Evolutionary conservation across 2,113 vertebrate species (phyloP).

Genomic region (Irena cyanogastra): DNA sequence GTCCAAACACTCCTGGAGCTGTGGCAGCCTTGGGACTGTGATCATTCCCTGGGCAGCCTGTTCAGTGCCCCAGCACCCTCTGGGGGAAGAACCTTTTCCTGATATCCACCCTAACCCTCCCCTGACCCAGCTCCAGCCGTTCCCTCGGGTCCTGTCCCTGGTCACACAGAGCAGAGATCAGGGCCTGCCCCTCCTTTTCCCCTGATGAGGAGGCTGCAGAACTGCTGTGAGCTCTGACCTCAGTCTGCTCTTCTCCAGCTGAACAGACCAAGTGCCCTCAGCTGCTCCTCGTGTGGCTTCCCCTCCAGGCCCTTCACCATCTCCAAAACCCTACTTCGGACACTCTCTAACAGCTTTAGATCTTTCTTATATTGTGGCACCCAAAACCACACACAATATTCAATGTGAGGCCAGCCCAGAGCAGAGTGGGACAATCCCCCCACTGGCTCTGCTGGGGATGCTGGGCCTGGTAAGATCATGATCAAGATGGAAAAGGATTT

Average conservation of each 20-base stretch:
- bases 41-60: background rate
- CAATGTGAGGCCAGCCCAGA: no score
- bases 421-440: no score
- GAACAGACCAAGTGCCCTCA: background rate
- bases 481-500: no score
- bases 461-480: no score
- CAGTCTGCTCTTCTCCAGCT: background rate
- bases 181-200: background rate
- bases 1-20: rapidly evolving
- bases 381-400: no score
- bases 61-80: background rate
- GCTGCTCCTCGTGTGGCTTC: rapidly evolving
- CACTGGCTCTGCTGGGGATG: no score
- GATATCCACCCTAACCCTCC: background rate
- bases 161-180: background rate
- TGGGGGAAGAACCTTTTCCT: background rate
- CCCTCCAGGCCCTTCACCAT: background rate
- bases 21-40: background rate
- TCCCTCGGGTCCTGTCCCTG: background rate
- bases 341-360: background rate
- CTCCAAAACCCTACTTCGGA: background rate
- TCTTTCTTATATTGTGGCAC: background rate
- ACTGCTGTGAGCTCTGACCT: background rate
- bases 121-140: background rate
- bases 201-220: rapidly evolving